Evolutionary conservation across 1,140 invertebrate species (phyloP).

Genomic region (Bombus ignitus): DNA sequence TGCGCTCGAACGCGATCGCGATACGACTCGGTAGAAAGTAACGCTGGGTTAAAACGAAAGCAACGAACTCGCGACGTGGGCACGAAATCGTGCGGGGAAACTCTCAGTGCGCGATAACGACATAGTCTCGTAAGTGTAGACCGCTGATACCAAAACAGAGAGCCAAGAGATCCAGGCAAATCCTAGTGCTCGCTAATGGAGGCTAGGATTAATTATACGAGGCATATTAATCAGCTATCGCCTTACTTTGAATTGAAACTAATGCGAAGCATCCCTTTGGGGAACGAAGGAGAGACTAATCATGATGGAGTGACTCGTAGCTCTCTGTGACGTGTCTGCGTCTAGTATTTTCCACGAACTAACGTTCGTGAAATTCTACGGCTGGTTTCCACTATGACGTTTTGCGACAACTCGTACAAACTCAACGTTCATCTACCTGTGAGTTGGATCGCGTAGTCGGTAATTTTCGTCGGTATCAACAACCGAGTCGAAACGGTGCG

Average conservation of each 20-base stretch:
- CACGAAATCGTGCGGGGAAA: constrained; percentile 2
- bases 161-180: constrained; percentile 3
- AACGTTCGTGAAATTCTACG: constrained; percentile 24
- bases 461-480: no score
- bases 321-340: constrained; percentile 40
- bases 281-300: constrained; percentile 58
- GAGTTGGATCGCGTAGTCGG: no score
- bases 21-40: background rate
- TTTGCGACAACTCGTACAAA: background rate
- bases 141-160: background rate
- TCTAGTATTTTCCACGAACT: constrained; percentile 38
- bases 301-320: constrained; percentile 67
- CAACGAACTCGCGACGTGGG: background rate
- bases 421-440: no score
- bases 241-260: constrained; percentile 61
- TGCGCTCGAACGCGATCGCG: background rate
- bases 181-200: constrained; percentile 42
- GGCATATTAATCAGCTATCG: constrained; percentile 66
- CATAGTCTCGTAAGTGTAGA: background rate
- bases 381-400: constrained; percentile 11
- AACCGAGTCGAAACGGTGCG: no score
- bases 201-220: constrained; percentile 61
- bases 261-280: constrained; percentile 56
- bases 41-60: background rate
- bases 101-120: background rate